Evolutionary conservation across 2,888 invertebrate genomes (phyloP).

Genomic region (Kryphioiulus occultus): DNA sequence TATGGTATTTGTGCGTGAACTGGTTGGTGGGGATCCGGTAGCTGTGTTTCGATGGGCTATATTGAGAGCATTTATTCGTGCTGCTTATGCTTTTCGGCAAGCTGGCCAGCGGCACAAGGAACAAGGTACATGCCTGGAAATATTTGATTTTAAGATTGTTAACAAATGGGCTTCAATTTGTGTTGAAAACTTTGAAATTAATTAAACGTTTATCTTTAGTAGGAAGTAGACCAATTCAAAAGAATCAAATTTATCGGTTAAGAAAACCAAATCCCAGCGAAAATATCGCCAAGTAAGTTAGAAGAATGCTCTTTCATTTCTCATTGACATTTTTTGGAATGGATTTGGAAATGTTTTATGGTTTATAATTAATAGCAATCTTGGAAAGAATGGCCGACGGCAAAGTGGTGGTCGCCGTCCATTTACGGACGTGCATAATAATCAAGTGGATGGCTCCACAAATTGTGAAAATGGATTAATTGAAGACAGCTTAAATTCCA

Average conservation of each 20-base stretch:
- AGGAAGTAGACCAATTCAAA: constrained; percentile 35
- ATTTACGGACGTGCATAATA: constrained; percentile 46
- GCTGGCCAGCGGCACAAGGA: constrained; percentile 52
- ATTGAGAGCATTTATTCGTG: constrained; percentile 87
- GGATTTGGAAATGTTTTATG: background rate
- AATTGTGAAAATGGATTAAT: constrained; percentile 45
- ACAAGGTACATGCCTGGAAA: constrained; percentile 21
- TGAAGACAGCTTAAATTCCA: constrained; percentile 37
- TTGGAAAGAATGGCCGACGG: background rate
- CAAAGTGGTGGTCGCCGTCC: constrained; percentile 39
- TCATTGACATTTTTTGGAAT: background rate
- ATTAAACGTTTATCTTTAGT: background rate
- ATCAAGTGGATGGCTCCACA: background rate
- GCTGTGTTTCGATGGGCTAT: constrained; percentile 95
- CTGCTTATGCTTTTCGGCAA: constrained; percentile 60
- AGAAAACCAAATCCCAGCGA: constrained; percentile 45
- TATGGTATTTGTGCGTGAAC: constrained; percentile 88
- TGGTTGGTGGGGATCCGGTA: constrained; percentile 91
- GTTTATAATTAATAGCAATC: background rate
- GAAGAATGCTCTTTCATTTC: background rate
- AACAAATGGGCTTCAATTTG: background rate
- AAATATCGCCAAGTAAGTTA: constrained; percentile 46
- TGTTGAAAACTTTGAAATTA: background rate
- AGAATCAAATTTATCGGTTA: constrained; percentile 41
- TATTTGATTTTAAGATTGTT: background rate